These are phyloP conservation scores for Trichopoda pennipes DNA, from an alignment of 2,888 invertebrate species.

Conservation along the genomic window DNA sequence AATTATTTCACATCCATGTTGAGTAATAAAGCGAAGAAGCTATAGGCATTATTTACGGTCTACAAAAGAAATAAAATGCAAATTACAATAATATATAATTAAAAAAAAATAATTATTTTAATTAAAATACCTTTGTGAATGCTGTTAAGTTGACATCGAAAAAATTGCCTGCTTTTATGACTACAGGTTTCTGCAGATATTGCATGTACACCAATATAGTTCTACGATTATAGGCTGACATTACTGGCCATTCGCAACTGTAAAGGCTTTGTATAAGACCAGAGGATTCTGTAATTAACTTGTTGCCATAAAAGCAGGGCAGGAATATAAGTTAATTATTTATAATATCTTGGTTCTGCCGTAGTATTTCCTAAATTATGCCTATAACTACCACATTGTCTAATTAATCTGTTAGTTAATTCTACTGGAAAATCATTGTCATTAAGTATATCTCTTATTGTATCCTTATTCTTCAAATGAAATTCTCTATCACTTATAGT, in stretches of 20 bases:
- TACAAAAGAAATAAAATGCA: constrained; percentile 59
- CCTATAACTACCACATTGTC: no score
- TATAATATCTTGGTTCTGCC: constrained; percentile 69
- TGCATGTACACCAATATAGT: constrained; percentile 75
- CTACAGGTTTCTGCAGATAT: constrained; percentile 73
- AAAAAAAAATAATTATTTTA: constrained; percentile 1
- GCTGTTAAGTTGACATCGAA: constrained; percentile 76
- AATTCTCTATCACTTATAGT: no score
- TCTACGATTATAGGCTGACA: constrained; percentile 72
- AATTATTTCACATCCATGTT: constrained; percentile 69
- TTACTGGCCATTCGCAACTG: constrained; percentile 75
- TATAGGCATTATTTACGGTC: constrained; percentile 78
- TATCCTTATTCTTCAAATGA: no score
- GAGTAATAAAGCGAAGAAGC: constrained; percentile 76
- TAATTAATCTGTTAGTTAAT: no score
- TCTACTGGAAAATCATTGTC: no score
- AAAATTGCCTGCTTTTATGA: constrained; percentile 75
- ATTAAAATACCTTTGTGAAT: constrained; percentile 74
- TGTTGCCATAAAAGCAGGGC: constrained; percentile 77
- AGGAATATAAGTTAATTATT: no score
- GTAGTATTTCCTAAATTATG: constrained; percentile 69
- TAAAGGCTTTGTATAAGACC: constrained; percentile 72
- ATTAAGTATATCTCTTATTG: no score
- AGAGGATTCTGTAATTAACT: constrained; percentile 74
- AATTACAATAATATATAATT: not conserved